Percentiles rank a stretch among this genome's conserved stretches.
Evolutionary conservation across 2,888 invertebrate genomes (phyloP).

Genomic region (Odontocerum albicorne): DNA sequence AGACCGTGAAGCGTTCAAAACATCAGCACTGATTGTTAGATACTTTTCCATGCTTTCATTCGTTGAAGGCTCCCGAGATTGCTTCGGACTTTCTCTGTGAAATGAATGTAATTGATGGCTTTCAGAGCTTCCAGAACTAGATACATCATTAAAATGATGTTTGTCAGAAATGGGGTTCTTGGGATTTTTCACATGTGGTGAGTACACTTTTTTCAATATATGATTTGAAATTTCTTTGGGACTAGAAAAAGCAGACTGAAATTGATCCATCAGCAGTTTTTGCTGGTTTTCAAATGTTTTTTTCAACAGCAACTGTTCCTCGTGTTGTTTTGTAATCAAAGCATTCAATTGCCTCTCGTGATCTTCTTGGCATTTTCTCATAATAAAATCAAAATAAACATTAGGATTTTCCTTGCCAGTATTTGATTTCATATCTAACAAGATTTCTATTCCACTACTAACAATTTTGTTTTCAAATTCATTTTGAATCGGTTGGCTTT

Average conservation of each 20-base stretch:
- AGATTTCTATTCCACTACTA: slow-evolving; percentile 15
- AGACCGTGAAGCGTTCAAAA: slow-evolving; percentile 26
- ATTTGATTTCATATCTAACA: slow-evolving; percentile 6
- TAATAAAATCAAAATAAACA: slow-evolving; percentile 28
- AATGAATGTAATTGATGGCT: not conserved
- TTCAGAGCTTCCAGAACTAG: not conserved
- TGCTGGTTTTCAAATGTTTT: slow-evolving; percentile 69
- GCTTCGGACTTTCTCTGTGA: slow-evolving; percentile 1
- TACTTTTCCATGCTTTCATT: slow-evolving; percentile 29
- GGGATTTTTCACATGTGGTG: not conserved
- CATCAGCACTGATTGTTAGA: slow-evolving; percentile 29
- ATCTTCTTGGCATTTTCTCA: slow-evolving; percentile 57
- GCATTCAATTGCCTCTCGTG: slow-evolving; percentile 65
- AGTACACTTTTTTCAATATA: not conserved
- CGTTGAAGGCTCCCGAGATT: slow-evolving; percentile 2
- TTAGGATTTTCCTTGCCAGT: slow-evolving; percentile 35
- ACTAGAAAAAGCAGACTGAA: slow-evolving; percentile 41
- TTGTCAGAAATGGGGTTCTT: slow-evolving; percentile 2
- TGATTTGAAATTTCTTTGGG: slow-evolving; percentile 5
- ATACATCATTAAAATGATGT: not conserved
- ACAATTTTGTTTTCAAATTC: slow-evolving; percentile 29
- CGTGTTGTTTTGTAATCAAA: slow-evolving; percentile 64
- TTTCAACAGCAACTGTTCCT: slow-evolving; percentile 64
- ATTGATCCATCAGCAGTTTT: slow-evolving; percentile 53
- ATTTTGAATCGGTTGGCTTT: slow-evolving; percentile 14